phyloP scores from a whole-genome alignment of 2,888 invertebrate species.

The Pammene aurita region DNA sequence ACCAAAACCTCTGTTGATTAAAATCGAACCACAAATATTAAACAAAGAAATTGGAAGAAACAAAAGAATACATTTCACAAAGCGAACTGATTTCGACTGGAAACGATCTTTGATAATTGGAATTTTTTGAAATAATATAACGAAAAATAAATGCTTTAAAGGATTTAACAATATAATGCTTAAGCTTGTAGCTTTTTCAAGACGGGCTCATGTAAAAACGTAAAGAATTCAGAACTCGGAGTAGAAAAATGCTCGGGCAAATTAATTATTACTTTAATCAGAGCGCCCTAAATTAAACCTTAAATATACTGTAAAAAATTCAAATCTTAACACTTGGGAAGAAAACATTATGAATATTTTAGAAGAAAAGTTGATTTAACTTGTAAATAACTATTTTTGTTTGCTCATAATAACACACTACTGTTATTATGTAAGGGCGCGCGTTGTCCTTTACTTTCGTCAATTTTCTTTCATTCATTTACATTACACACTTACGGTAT shows the following conservation, averaged over 20 bases:
- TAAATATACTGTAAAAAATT: slow-evolving; percentile 4
- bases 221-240: neutral
- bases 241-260: neutral
- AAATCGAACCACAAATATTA: slow-evolving; percentile 23
- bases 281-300: slow-evolving; percentile 16
- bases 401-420: neutral
- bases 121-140: slow-evolving; percentile 1
- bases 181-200: neutral
- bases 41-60: slow-evolving; percentile 21
- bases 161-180: slow-evolving; percentile 3
- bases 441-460: no score
- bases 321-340: neutral
- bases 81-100: slow-evolving; percentile 16
- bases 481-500: no score
- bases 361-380: neutral
- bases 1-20: slow-evolving; percentile 2
- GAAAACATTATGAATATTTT: slow-evolving; percentile 4
- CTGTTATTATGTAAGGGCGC: no score
- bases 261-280: slow-evolving; percentile 26
- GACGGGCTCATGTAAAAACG: neutral
- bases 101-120: slow-evolving; percentile 28
- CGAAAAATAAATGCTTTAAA: neutral
- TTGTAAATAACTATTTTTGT: neutral
- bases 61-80: slow-evolving; percentile 30
- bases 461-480: no score